A percentile compares a stretch with the other conserved stretches of the same genome.
Evolutionary conservation across 2,113 vertebrate genomes (phyloP).

Genomic region (Chaetura pelagica): DNA sequence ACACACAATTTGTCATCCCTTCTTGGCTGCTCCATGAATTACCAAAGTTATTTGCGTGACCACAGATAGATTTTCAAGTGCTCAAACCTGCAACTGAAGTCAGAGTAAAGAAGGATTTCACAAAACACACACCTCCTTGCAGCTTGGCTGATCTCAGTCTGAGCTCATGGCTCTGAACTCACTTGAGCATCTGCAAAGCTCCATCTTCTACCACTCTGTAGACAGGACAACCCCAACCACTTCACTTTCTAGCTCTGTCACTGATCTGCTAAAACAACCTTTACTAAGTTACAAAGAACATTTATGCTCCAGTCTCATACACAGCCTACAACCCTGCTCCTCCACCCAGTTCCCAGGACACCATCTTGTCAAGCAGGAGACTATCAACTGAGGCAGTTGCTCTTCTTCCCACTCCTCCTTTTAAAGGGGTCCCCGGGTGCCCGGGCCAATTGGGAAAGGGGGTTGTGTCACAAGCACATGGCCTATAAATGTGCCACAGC

Average conservation of each 20-base stretch:
- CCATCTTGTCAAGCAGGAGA: accelerated
- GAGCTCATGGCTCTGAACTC: not conserved
- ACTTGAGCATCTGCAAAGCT: accelerated
- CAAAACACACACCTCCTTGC: not conserved
- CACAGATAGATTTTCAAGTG: not conserved
- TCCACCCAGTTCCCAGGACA: too few relatives aligned
- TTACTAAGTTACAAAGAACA: accelerated
- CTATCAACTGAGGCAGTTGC: accelerated
- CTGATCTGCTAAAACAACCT: not conserved
- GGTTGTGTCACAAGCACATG: accelerated
- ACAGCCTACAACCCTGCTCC: accelerated
- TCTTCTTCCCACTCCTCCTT: not conserved
- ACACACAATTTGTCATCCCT: not conserved
- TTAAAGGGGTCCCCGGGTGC: not conserved
- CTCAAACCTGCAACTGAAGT: not conserved
- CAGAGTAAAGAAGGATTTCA: not conserved
- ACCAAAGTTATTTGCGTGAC: not conserved
- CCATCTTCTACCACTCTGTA: not conserved
- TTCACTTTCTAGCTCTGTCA: accelerated
- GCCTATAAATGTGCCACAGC: not conserved
- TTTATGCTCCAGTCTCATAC: not conserved
- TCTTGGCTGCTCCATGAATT: not conserved
- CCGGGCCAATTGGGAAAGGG: too few relatives aligned
- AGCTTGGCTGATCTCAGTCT: not conserved
- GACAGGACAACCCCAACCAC: not conserved